phyloP scores from a whole-genome alignment of 2,888 invertebrate genomes.

The Amphipoea lucens region DNA sequence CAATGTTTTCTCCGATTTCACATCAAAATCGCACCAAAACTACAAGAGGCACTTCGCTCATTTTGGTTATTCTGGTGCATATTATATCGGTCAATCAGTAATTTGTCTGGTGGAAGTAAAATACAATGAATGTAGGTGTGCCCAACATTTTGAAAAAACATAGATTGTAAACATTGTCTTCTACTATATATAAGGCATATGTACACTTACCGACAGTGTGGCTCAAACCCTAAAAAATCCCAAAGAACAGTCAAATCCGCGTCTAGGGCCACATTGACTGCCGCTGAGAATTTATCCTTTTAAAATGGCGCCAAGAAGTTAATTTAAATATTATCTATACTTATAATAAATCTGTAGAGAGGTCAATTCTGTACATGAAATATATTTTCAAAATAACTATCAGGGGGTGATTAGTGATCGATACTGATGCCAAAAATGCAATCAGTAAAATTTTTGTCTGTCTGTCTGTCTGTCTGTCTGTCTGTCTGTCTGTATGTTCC shows the following conservation, averaged over 20 bases:
- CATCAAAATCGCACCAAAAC: not conserved
- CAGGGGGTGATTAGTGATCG: too few species aligned
- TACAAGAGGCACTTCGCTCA: not conserved
- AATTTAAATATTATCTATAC: constrained; percentile 35
- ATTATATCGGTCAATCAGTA: not conserved
- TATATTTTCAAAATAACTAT: too few species aligned
- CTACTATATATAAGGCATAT: not conserved
- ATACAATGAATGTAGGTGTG: not conserved
- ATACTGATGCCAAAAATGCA: too few species aligned
- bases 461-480: too few species aligned
- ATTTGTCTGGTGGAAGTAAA: not conserved
- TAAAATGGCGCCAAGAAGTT: constrained; percentile 41
- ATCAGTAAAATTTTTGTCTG: too few species aligned
- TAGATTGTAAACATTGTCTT: constrained; percentile 10
- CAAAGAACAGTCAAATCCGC: not conserved
- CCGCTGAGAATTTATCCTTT: not conserved
- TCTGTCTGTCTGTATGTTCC: too few species aligned
- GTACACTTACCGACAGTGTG: not conserved
- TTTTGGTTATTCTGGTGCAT: not conserved
- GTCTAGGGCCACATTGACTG: not conserved
- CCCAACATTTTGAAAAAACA: not conserved
- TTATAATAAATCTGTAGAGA: too few species aligned
- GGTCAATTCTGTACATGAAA: too few species aligned
- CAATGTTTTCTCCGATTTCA: not conserved
- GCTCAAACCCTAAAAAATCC: too few species aligned